Base-by-base conservation (phyloP, 2,888 invertebrate genomes). In the Baronia brevicornis region DNA sequence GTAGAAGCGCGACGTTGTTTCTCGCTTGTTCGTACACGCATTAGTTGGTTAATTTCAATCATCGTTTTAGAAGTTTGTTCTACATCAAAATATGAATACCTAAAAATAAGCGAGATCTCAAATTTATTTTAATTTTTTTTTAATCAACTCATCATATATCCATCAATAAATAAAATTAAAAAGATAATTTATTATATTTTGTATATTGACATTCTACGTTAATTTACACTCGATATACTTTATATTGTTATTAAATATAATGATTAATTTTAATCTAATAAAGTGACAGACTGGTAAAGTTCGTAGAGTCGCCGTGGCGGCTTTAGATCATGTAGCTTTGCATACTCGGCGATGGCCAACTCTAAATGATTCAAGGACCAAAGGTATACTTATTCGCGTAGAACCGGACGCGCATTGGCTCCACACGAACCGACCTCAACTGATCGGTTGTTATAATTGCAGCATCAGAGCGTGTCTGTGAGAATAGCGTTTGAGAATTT, bases 241-340 rank as follows among this genome's bases (percentile, higher is more conserved):
- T 80, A 74, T 79, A 82, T 75, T 70, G 66, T 75, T 70, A 62
- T 75, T 75, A 75, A 80, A 72, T 72, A 77, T 80, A 82, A 80
- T 80, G 77, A 82, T 84, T 82, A 82, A 80, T 82, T 82, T 84
- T 80, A 82, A 84, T 80, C 79, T 79, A 79, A 84, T 80, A 79
- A 82, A 70, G 77, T 78, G 77, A 80, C 84, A 82, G 84, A 82
- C 84, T 84, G 82, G 84, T 84, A 80, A 82, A 79, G 82, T 84
- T 82, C 75, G 80, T 82, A 84, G 82, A 78, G 82, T 82, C 80
- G 80, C 82, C 61, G 71, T 62, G 73, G 82, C 84, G 82, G 79
- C 79, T 73, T 75, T 84, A 82, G 82, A 75, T 78, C 82, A 72
- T 56, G 80, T 84, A 84, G 84, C 79, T 80, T 82, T 80, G 82